phyloP scores from a whole-genome alignment of 2,797 vertebrate genomes.

The Ciconia nigra region DNA sequence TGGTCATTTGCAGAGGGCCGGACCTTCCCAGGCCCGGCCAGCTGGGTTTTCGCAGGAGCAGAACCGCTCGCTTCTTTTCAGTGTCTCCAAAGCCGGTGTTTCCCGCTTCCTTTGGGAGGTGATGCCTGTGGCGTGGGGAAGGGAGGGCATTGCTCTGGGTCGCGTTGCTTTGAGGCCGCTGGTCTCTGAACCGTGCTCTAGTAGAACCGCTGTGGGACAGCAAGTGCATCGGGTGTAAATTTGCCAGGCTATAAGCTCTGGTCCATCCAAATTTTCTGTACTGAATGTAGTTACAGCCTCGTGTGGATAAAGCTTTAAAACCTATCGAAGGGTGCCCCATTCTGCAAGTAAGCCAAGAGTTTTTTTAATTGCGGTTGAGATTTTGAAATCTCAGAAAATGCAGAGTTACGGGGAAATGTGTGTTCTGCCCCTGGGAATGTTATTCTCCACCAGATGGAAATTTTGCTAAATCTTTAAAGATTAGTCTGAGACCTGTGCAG shows the following conservation, averaged over 20 bases:
- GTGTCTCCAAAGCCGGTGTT: accelerated
- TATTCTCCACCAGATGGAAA: neutral
- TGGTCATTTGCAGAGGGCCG: neutral
- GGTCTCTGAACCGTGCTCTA: neutral
- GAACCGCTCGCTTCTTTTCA: accelerated
- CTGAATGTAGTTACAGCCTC: neutral
- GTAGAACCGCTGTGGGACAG: neutral
- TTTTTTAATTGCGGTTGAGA: neutral
- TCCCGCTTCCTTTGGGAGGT: neutral
- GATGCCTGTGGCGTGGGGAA: neutral
- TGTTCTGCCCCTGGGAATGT: neutral
- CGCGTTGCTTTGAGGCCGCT: neutral
- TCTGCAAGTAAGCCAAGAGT: neutral
- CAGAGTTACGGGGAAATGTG: accelerated
- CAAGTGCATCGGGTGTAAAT: accelerated
- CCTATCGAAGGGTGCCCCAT: accelerated
- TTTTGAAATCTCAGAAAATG: neutral
- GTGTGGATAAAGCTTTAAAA: neutral
- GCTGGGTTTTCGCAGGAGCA: neutral
- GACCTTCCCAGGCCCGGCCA: neutral
- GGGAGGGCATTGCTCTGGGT: neutral
- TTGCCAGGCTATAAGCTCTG: accelerated
- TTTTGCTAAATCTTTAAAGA: neutral
- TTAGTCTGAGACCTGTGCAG: neutral
- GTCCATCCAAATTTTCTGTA: accelerated